Evolutionary conservation across 2,113 vertebrate genomes (phyloP).

Genomic region (Halcyon malimbica): DNA sequence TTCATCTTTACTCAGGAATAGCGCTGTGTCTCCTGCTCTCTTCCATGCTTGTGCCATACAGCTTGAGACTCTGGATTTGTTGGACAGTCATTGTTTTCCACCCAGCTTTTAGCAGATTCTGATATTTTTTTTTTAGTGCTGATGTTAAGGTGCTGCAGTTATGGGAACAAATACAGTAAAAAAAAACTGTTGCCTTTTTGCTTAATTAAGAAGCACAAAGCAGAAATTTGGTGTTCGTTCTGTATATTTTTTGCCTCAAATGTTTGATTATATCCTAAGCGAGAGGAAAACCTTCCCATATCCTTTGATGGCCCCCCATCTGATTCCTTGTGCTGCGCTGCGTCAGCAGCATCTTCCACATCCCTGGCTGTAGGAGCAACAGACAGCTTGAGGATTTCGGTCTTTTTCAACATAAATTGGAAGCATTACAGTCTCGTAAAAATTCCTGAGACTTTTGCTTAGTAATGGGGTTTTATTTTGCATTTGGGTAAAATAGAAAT

Average conservation of each 20-base stretch:
- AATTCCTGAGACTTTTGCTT: constrained; percentile 44
- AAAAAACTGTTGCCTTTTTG: background rate
- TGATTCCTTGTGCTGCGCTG: background rate
- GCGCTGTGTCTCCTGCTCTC: background rate
- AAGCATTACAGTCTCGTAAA: constrained; percentile 53
- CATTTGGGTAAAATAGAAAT: constrained; percentile 15
- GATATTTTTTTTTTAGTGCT: background rate
- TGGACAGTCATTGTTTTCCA: rapidly evolving
- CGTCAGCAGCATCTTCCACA: background rate
- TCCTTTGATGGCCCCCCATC: background rate
- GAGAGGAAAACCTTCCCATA: background rate
- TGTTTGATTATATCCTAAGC: background rate
- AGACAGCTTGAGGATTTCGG: constrained; percentile 18
- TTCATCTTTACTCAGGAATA: background rate
- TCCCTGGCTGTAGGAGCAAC: background rate
- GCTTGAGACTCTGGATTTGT: background rate
- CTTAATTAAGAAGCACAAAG: background rate
- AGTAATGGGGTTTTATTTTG: constrained; percentile 49
- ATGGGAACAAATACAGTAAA: background rate
- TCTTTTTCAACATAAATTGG: constrained; percentile 33
- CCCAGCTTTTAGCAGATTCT: background rate
- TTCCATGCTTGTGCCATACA: background rate
- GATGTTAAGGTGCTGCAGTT: background rate
- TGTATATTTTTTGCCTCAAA: background rate
- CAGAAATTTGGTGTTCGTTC: background rate